phyloP scores from a whole-genome alignment of 30 jellyfish, hydroid and myxozoan genomes.

The Pelagia noctiluca region DNA sequence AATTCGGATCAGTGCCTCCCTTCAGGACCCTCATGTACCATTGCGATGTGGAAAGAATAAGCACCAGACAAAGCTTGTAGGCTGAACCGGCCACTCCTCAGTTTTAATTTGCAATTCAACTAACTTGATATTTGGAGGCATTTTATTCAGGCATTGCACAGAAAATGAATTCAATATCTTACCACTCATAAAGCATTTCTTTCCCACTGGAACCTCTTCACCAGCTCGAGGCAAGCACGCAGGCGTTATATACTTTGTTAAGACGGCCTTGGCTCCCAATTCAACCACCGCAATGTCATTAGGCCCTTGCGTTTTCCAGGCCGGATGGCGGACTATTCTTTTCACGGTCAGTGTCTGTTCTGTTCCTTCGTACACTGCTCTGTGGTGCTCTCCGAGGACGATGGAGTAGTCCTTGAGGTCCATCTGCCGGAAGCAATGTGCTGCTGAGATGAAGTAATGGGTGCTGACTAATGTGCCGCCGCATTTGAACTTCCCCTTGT shows the following conservation, averaged over 20 bases:
- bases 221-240: constrained; percentile 80
- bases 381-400: constrained; percentile 81
- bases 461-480: constrained; percentile 85
- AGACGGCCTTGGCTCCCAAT: constrained; percentile 58
- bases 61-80: no score
- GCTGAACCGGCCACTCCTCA: no score
- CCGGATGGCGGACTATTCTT: constrained; percentile 64
- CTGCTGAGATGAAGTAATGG: constrained; percentile 81
- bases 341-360: constrained; percentile 58
- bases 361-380: constrained; percentile 65
- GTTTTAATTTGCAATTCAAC: no score
- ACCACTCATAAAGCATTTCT: constrained; percentile 84
- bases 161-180: background rate
- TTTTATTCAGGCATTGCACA: no score
- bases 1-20: no score
- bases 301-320: constrained; percentile 9
- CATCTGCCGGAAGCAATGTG: constrained; percentile 72
- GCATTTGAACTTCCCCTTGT: constrained; percentile 64
- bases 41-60: no score
- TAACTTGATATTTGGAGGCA: no score
- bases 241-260: constrained; percentile 45
- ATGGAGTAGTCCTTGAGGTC: constrained; percentile 29
- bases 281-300: constrained; percentile 80
- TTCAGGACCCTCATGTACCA: no score
- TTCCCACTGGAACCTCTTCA: constrained; percentile 59